Base-by-base conservation (phyloP, 2,888 invertebrate genomes). In the Ashinkailepas kermadecensis region DNA sequence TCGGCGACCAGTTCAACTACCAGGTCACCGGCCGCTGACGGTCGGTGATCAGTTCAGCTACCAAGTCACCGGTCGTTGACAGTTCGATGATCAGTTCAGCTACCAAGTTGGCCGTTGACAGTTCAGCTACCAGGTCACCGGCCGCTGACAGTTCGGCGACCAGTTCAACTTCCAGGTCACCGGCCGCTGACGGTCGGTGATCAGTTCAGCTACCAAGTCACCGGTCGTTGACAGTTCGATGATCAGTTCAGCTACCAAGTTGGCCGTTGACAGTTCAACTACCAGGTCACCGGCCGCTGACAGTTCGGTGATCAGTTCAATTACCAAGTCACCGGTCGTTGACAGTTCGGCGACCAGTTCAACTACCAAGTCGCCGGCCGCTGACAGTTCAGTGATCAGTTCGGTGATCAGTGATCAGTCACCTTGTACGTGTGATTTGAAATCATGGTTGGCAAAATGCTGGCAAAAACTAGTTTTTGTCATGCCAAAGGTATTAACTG, bases 1-100 rank as follows among this genome's bases (percentile, higher is more conserved):
- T 88, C 87, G 89, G 88, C 6, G 89, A 89, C 84, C 89, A 89
- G 85, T 90, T 89, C 85, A 88, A 89, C 85, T 90, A 90, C 56
- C 74, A 74, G 54, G 54, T 74, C 23, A 74, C 70, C 12, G 86
- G 86, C 80, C 88, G 88, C 82, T 85, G 85, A 81, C 86, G 85
- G 67, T n/a, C 64, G n/a, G 64, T 64, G 15, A 21, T 21, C 64
- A 64, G 64, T 39, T 39, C 39, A 39, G 39, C 39, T 39, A 39
- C 39, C 39, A 39, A 4, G 39, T 39, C 39, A 39, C 39, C 39
- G 39, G 39, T 4, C 39, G 39, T 4, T 39, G 39, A 39, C 39
- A 39, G 39, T 39, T 39, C 39, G 4, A 4, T 39, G 39, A 4
- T 4, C 39, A 39, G 39, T 39, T 39, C 39, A 39, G 4, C 39